Base-by-base conservation (phyloP, 2,888 invertebrate species). In the Molorchus minor region DNA sequence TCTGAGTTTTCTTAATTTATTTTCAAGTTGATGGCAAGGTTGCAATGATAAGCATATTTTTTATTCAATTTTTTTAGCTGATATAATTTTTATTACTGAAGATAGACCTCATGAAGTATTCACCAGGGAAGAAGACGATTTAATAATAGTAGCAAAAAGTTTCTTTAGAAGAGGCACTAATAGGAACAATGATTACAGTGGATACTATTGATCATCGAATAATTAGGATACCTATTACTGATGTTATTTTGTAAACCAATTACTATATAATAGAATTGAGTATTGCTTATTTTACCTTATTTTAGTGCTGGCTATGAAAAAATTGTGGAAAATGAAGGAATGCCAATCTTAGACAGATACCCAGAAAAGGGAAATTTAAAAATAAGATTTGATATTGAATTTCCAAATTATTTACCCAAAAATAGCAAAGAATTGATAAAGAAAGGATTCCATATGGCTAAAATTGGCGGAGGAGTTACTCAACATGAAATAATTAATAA, bases 41-140 rank as follows among this genome's bases (percentile, higher is more conserved):
- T n/a, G n/a, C n/a, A n/a, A 20, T 33, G 5, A 35, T 40, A 19
- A 19, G n/a, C 30, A 41, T 40, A 7, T 35, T 3, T 40, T 19
- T 36, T 13, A 33, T 38, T n/a, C n/a, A n/a, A n/a, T 33, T 7
- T 33, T 33, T n/a, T 3, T n/a, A 77, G 91, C 90, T 19, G 92
- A 93, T 75, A 86, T 93, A 0, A 83, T 92, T 60, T 92, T 93
- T 73, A 82, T 90, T 53, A 88, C 87, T 0, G 87, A 88, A 76
- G 92, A 92, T 67, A 85, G 87, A 57, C 87, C 88, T 0, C 89
- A 92, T 74, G 85, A 87, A 0, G 79, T 80, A 0, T 94, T 87
- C 77, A 77, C 82, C 25, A 84, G 91, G 52, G 86, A 88, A 30
- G 87, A 86, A 1, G 85, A 88, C 68, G 86, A 94, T 79, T 82